Base-by-base conservation (phyloP, 1,140 invertebrate genomes). In the Leptinotarsa lineolata region DNA sequence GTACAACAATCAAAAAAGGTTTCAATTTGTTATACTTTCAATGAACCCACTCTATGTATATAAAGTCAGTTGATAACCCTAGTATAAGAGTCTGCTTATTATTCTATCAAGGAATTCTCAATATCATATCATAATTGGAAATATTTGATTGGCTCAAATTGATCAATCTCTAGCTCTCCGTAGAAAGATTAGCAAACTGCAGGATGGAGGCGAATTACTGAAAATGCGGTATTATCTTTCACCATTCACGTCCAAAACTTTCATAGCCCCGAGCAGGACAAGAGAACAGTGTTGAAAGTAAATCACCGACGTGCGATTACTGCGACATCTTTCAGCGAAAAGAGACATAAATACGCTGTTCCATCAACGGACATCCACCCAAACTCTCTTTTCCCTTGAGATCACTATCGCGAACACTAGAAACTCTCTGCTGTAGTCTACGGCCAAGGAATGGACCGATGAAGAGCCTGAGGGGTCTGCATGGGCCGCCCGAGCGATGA, bases 241-340 rank as follows among this genome's bases (percentile, higher is more conserved):
- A 16, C 60, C 20, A 22, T 65, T n/a, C 63, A 16, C 16, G 22
- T 16, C 16, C 22, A 39, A 39, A 65, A 65, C 24, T 65, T 65
- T 24, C 22, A 39, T 8, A 39, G 63, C 63, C 63, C 22, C 63
- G 21, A 22, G 63, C 63, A 15, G 16, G 63, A 65, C 63, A 65
- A 54, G 63, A 30, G 63, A 65, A 39, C 22, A 65, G 63, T 24
- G 63, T 65, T 65, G 63, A 65, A 65, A 65, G 63, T 65, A 65
- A 65, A 65, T 65, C 63, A 65, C 63, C 63, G 5, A 30, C 22
- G 63, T 39, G 22, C 63, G 63, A 22, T 39, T 54, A 54, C 48
- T n/a, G 48, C 48, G 48, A 54, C 16, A 54, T 54, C n/a, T 54
- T 39, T 8, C 8, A 39, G 16, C 15, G 48, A 54, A 54, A 54